Evolutionary conservation across 2,888 invertebrate genomes (phyloP).

Genomic region (Tenthredo distinguenda): DNA sequence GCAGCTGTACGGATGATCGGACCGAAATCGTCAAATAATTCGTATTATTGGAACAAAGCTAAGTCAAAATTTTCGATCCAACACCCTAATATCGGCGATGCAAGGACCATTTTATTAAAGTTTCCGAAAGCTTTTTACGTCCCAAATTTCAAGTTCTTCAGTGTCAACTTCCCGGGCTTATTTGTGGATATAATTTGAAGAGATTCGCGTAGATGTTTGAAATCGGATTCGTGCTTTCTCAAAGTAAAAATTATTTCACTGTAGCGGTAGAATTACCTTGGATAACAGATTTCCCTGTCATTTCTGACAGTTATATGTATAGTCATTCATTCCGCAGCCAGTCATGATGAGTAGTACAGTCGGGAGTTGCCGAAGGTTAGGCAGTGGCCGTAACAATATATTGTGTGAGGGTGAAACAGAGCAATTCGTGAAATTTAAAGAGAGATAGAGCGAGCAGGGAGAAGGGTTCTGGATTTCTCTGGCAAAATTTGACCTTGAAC

Average conservation of each 20-base stretch:
- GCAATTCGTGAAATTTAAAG: conserved; percentile 35
- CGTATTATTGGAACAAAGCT: too few relatives aligned
- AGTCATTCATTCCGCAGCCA: not conserved
- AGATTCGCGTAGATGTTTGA: not conserved
- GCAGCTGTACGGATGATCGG: too few relatives aligned
- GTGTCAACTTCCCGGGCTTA: not conserved
- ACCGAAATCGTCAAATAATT: too few relatives aligned
- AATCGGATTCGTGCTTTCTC: not conserved
- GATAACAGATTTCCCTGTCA: not conserved
- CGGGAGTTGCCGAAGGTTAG: not conserved
- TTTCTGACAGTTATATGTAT: not conserved
- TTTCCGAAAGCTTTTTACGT: not conserved
- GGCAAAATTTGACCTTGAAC: conserved; percentile 38
- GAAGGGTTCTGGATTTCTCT: conserved; percentile 18
- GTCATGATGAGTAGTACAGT: not conserved
- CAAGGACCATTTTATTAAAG: not conserved
- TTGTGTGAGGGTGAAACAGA: conserved; percentile 16
- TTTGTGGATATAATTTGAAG: not conserved
- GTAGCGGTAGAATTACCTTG: not conserved
- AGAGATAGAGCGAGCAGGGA: not conserved
- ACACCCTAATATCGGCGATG: not conserved
- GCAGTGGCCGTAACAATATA: not conserved
- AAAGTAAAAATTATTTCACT: too few relatives aligned
- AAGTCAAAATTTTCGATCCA: too few relatives aligned
- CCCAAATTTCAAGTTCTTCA: not conserved